A percentile compares a stretch with the other conserved stretches of the same genome.
Conservation (phyloP, 2,797 vertebrate genomes). For the Melanotaenia boesemani region DNA sequence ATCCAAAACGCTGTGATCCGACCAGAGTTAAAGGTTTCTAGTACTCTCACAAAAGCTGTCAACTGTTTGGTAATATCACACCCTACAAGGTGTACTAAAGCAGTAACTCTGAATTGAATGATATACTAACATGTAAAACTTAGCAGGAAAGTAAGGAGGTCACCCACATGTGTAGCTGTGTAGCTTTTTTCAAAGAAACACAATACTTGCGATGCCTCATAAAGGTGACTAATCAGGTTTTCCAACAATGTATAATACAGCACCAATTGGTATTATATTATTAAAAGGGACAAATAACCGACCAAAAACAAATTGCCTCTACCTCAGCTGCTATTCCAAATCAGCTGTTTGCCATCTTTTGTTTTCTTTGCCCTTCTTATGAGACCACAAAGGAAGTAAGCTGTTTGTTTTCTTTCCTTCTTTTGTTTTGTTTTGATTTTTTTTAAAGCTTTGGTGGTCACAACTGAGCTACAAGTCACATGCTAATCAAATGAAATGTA, state of each 20-base stretch:
- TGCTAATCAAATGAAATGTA: not conserved
- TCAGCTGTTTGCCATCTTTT: conserved; percentile 1
- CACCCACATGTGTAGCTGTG: too few species aligned
- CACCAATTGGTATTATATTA: too few species aligned
- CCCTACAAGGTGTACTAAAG: not conserved
- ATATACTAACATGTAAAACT: conserved; percentile 1
- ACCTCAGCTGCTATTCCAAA: conserved; percentile 1
- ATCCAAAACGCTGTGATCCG: not conserved
- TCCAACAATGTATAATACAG: too few species aligned
- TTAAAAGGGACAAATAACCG: too few species aligned
- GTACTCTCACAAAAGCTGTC: conserved; percentile 3
- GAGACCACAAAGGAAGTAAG: conserved; percentile 28
- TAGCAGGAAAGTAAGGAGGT: too few species aligned
- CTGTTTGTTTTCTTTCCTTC: conserved; percentile 1
- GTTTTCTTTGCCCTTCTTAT: conserved; percentile 25
- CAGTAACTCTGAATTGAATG: not conserved
- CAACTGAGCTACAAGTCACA: not conserved
- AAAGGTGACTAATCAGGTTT: too few species aligned
- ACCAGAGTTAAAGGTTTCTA: conserved; percentile 1
- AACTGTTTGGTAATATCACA: not conserved
- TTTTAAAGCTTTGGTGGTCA: conserved; percentile 1
- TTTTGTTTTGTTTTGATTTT: conserved; percentile 2
- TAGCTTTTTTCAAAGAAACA: too few species aligned
- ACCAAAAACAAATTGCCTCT: not conserved
- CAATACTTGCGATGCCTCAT: too few species aligned